phyloP scores from a whole-genome alignment of 2,797 vertebrate species.

The Clarias fuscus region DNA sequence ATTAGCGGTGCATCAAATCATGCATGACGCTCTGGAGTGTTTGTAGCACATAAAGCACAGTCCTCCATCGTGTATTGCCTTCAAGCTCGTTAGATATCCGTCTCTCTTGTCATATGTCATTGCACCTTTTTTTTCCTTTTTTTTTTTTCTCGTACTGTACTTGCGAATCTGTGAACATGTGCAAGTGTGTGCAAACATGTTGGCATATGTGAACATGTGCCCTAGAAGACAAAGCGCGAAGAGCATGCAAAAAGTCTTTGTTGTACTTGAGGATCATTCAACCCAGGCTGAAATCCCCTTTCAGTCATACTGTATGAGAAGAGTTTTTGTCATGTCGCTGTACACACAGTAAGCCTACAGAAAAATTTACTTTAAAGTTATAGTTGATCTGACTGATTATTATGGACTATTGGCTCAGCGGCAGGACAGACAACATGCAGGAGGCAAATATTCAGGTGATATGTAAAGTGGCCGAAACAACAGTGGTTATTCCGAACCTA shows the following conservation, averaged over 20 bases:
- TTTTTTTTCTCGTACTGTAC: no score
- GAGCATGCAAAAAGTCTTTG: neutral
- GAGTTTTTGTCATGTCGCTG: no score
- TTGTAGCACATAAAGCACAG: neutral
- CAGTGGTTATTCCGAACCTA: neutral
- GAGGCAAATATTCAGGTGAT: neutral
- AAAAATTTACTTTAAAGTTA: no score
- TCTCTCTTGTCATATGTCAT: neutral
- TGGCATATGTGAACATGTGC: neutral
- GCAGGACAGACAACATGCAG: neutral
- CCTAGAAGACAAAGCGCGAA: neutral
- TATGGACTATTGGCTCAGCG: neutral
- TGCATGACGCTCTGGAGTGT: neutral
- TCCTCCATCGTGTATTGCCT: neutral
- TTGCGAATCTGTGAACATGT: neutral
- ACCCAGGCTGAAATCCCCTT: neutral
- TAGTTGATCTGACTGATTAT: neutral
- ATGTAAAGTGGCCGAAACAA: conserved; percentile 5
- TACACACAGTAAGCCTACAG: no score
- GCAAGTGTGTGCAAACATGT: neutral
- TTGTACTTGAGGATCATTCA: neutral
- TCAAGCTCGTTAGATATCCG: neutral
- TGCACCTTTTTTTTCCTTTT: no score
- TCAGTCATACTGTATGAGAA: no score
- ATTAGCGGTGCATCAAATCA: neutral